A percentile compares a stretch with the other conserved stretches of the same genome.
Conservation (phyloP, 35 echinoderm and acorn worm genomes). For the Heliocidaris tuberculata region DNA sequence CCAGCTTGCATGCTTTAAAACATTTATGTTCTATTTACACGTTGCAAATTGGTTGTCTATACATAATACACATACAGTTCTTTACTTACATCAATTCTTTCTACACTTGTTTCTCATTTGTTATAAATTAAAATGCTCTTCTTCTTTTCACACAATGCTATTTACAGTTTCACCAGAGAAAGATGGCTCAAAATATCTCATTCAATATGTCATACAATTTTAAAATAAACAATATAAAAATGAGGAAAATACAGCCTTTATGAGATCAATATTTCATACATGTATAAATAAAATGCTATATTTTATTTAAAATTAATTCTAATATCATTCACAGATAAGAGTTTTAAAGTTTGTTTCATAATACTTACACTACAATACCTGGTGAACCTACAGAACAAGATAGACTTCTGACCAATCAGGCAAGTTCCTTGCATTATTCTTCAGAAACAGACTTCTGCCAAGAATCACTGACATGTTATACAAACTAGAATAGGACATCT, state of each 20-base stretch:
- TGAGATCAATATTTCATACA: not conserved
- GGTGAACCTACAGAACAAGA: not conserved
- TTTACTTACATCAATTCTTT: not conserved
- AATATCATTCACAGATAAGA: not conserved
- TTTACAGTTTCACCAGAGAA: constrained; percentile 4
- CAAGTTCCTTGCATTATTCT: not conserved
- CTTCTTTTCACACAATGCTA: constrained; percentile 1
- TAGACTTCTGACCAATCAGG: not conserved
- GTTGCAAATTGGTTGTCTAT: not conserved
- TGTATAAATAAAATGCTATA: not conserved
- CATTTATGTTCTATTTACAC: not conserved
- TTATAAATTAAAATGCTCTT: constrained; percentile 14
- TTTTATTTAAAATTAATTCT: not conserved
- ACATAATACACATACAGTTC: not conserved
- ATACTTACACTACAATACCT: not conserved
- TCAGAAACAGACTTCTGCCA: not conserved
- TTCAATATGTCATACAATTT: not conserved
- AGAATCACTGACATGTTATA: not conserved
- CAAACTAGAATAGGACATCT: not conserved
- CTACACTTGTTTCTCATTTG: not conserved
- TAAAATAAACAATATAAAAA: constrained; percentile 14
- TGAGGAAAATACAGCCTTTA: not conserved
- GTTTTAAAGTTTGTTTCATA: not conserved
- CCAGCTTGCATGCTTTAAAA: not conserved
- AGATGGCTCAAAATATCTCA: constrained; percentile 11